These are phyloP conservation scores for Baccha elongata DNA, from an alignment of 2,888 invertebrate genomes.

Conservation along the genomic window DNA sequence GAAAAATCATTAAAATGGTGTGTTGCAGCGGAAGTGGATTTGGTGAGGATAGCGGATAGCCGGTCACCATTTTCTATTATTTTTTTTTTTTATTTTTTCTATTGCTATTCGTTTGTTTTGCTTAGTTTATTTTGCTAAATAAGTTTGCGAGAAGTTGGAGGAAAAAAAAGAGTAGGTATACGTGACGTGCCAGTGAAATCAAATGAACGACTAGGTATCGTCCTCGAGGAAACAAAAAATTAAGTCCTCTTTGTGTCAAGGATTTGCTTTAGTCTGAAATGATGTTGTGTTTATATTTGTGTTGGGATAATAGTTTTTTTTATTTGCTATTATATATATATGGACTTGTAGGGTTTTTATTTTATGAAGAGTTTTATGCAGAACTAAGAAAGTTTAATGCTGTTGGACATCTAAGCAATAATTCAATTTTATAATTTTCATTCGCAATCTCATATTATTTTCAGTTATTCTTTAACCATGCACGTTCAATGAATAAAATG, in stretches of 20 bases:
- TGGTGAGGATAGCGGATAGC: neutral
- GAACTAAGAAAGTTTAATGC: too few relatives aligned
- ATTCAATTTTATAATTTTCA: too few relatives aligned
- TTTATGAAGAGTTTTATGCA: too few relatives aligned
- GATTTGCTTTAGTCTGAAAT: neutral
- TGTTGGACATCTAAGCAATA: too few relatives aligned
- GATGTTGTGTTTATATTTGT: too few relatives aligned
- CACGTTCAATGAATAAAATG: too few relatives aligned
- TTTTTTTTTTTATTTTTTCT: neutral
- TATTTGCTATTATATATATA: too few relatives aligned
- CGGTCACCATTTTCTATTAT: neutral
- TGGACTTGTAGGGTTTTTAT: too few relatives aligned
- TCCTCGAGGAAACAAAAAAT: constrained; percentile 39
- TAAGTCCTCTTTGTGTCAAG: constrained; percentile 38
- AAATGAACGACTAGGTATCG: constrained; percentile 66
- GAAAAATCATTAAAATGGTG: constrained; percentile 62
- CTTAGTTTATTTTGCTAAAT: constrained; percentile 32
- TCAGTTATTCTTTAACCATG: too few relatives aligned
- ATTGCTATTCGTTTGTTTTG: neutral
- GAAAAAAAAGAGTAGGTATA: neutral
- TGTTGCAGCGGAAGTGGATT: neutral
- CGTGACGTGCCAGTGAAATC: constrained; percentile 61
- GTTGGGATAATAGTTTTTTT: too few relatives aligned
- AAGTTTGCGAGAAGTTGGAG: constrained; percentile 28
- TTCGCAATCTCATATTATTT: too few relatives aligned